Evolutionary conservation across 1,140 invertebrate species (phyloP).

Genomic region (fruit fly (Drosophila melanogaster)): DNA sequence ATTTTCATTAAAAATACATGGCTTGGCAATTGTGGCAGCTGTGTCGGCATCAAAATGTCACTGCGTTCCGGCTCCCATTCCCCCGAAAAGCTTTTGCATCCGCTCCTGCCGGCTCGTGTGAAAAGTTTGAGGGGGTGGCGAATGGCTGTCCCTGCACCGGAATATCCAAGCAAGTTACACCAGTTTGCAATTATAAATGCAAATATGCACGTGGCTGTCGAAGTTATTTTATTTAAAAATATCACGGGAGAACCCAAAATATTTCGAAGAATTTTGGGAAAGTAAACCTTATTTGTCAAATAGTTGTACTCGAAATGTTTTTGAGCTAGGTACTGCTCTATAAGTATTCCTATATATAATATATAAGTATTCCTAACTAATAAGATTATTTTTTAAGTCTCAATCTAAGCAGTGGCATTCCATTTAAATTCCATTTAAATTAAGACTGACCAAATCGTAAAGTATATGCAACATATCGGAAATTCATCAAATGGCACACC

Average conservation of each 20-base stretch:
- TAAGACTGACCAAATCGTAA: too few species aligned
- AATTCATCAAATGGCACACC: background rate
- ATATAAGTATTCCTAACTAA: too few species aligned
- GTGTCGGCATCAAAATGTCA: conserved; percentile 68
- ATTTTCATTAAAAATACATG: conserved; percentile 77
- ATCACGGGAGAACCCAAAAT: background rate
- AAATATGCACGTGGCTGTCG: conserved; percentile 48
- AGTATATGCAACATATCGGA: too few species aligned
- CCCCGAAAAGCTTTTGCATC: conserved; percentile 46
- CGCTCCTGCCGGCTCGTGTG: conserved; percentile 48
- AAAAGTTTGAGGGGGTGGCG: conserved; percentile 17
- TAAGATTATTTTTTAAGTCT: too few species aligned
- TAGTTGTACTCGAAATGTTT: too few species aligned
- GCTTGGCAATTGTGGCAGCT: conserved; percentile 60
- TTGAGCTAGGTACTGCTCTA: too few species aligned
- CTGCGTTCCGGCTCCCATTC: conserved; percentile 20
- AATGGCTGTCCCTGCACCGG: conserved; percentile 17
- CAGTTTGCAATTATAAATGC: conserved; percentile 72
- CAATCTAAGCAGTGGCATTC: too few species aligned
- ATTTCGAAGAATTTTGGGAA: background rate
- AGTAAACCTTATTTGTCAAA: background rate
- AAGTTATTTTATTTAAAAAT: conserved; percentile 13
- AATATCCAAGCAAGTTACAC: conserved; percentile 56
- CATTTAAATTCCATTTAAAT: too few species aligned
- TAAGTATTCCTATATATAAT: too few species aligned